Evolutionary conservation across 2,797 vertebrate species (phyloP), one percentile per base, ranked within the genome.

Genomic region (Premnoplex brunnescens): DNA sequence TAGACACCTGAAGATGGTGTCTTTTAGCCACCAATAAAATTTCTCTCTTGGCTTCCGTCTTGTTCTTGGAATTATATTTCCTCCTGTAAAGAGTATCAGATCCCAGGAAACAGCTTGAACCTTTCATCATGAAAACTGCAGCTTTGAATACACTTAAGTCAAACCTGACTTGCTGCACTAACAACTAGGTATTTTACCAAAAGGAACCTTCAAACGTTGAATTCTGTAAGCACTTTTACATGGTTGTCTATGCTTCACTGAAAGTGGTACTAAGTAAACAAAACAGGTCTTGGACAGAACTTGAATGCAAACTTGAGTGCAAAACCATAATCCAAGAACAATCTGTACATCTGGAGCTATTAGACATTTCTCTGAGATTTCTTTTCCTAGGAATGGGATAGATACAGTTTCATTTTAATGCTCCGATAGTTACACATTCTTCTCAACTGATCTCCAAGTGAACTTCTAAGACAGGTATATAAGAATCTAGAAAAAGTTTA

Each of bases 21-120:
- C 4, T 46, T 63, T 41, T 41, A 49, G 12, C 4, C 6, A 32
- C 64, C 0, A 0, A 18, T 9, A 63, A 12, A 4, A 51, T 64
- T 91, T 87, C 17, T 68, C 4, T 34, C 8, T 54, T 1, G 0
- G 4, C 44, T 89, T 89, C 76, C 16, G 17, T 54, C 30, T 93
- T 64, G 9, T 30, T 74, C 15, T 46, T 72, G 34, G 32, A 83
- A 83, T 71, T 28, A 34, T 4, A 37, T 69, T 80, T 91, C 17
- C 2, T 34, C 62, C 21, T 21, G 8, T 78, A 54, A 6, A 87
- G 18, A 75, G 7, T 21, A 64, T 36, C 2, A 62, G 54, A 60
- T 49, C 10, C 18, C 41, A 60, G 66, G 48, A 68, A 72, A 8
- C 4, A 75, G 22, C 8, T 60, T 0, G 0, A 85, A 9, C 2